Evolutionary conservation across 1,140 invertebrate genomes (phyloP).

Genomic region (Rhagoletis zephyria): DNA sequence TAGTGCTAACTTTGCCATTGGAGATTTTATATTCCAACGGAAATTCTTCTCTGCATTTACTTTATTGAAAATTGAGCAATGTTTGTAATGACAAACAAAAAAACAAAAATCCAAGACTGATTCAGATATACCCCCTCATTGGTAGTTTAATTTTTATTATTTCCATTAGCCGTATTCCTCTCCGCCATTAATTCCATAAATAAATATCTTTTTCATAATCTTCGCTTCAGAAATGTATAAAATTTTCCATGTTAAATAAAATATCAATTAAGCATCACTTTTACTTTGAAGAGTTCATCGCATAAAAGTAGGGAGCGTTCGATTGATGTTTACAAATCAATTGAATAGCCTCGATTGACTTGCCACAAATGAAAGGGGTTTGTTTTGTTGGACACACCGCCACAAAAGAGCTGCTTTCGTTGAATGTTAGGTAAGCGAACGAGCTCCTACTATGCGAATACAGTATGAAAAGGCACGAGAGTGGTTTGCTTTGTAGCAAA

Average conservation of each 20-base stretch:
- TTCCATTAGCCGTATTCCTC: too few species aligned
- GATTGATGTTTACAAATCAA: conserved; percentile 20
- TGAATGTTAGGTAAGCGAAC: background rate
- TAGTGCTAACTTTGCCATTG: too few species aligned
- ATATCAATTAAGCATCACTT: conserved; percentile 20
- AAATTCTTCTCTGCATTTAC: too few species aligned
- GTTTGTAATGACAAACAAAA: too few species aligned
- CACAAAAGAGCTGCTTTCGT: background rate
- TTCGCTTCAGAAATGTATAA: background rate
- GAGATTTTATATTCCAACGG: too few species aligned
- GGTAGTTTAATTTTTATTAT: too few species aligned
- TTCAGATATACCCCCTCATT: too few species aligned
- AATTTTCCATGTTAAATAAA: background rate
- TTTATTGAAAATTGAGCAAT: too few species aligned
- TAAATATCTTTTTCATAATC: background rate
- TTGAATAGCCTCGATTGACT: conserved; percentile 19
- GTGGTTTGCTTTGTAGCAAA: background rate
- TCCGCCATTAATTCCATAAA: too few species aligned
- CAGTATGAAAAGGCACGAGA: background rate
- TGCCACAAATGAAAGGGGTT: conserved; percentile 17
- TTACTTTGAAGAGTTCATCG: background rate
- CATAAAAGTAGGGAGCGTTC: background rate
- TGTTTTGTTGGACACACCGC: background rate
- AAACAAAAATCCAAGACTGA: too few species aligned
- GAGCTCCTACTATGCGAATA: background rate